phyloP scores from a whole-genome alignment of 1,140 invertebrate species.

The Sweltsa coloradensis region DNA sequence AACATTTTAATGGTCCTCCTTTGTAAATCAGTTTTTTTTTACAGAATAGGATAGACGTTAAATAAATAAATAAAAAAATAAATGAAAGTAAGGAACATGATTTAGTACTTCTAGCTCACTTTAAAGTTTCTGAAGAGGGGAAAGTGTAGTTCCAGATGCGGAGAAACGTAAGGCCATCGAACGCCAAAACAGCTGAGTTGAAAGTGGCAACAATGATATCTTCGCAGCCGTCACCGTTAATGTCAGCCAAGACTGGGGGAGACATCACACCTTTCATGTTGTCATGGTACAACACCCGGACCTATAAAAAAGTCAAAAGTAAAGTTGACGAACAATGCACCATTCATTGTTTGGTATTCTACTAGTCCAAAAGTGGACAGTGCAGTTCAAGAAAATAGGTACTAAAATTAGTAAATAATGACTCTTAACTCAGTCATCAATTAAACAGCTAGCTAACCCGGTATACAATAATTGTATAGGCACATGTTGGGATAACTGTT shows the following conservation, averaged over 20 bases:
- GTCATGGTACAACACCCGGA: slow-evolving; percentile 10
- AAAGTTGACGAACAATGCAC: slow-evolving; percentile 5
- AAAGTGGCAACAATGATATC: slow-evolving; percentile 55
- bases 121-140: slow-evolving; percentile 33
- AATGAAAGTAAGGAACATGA: neutral
- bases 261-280: slow-evolving; percentile 5
- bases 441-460: no score
- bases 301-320: slow-evolving; percentile 7
- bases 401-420: no score
- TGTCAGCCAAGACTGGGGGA: slow-evolving; percentile 57
- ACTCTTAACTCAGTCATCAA: no score
- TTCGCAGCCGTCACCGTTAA: slow-evolving; percentile 55
- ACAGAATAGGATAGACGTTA: no score
- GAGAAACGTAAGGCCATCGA: slow-evolving; percentile 51
- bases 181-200: slow-evolving; percentile 58
- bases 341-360: no score
- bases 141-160: slow-evolving; percentile 62
- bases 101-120: neutral
- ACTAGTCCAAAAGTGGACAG: no score
- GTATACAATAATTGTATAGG: no score
- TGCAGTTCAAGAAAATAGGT: no score
- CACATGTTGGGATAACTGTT: no score
- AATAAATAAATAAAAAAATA: neutral
- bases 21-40: no score
- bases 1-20: no score